Percentiles rank a stretch among this genome's conserved stretches.
Evolutionary conservation across 2,888 invertebrate genomes (phyloP).

Genomic region (Tipula unca): DNA sequence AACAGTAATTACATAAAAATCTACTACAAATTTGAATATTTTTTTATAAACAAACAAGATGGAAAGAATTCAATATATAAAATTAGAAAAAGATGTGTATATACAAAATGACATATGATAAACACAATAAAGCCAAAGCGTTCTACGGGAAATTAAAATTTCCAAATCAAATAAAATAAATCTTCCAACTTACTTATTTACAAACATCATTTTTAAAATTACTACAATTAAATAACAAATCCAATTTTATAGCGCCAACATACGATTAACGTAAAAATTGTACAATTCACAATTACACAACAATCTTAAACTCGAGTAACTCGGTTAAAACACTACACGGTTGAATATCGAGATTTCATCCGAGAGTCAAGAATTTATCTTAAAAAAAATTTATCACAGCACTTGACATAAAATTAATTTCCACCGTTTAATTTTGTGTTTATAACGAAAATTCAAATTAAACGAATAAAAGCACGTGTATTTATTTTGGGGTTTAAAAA

Average conservation of each 20-base stretch:
- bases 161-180: neutral
- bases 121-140: neutral
- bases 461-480: constrained; percentile 20
- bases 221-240: neutral
- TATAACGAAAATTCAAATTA: neutral
- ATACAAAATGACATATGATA: neutral
- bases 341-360: neutral
- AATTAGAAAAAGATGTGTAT: neutral
- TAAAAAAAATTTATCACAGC: neutral
- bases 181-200: neutral
- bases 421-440: neutral
- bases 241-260: neutral
- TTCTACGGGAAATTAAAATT: neutral
- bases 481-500: constrained; percentile 22
- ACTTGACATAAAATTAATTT: neutral
- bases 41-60: neutral
- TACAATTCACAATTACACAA: neutral
- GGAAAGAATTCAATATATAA: neutral
- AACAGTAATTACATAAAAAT: neutral
- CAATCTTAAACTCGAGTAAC: neutral
- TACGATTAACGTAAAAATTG: neutral
- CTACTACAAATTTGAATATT: neutral
- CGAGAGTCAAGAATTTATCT: neutral
- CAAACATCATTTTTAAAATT: neutral
- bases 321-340: neutral